phyloP scores from a whole-genome alignment of 2,888 invertebrate species.

The Agriopis leucophaearia region DNA sequence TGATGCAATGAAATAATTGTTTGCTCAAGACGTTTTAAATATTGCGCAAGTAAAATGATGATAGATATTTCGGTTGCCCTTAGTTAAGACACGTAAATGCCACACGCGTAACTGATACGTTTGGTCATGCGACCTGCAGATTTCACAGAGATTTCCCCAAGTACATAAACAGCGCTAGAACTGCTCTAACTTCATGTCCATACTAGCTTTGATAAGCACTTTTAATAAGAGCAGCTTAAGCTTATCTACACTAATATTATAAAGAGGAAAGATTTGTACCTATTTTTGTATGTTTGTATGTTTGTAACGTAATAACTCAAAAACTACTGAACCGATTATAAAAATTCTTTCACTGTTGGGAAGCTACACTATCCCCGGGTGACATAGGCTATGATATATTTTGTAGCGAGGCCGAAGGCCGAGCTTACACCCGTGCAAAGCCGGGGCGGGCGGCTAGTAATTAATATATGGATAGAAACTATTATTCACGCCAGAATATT shows the following conservation, averaged over 20 bases:
- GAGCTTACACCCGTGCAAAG: no score
- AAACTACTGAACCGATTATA: no score
- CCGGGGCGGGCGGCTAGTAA: no score
- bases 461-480: background rate
- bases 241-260: no score
- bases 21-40: background rate
- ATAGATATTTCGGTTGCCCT: background rate
- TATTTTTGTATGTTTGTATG: no score
- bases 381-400: no score
- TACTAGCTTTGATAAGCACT: background rate
- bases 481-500: background rate
- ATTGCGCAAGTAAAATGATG: conserved; percentile 3
- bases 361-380: no score
- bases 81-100: conserved; percentile 1
- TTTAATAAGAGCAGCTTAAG: background rate
- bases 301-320: no score
- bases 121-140: conserved; percentile 3
- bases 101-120: conserved; percentile 4
- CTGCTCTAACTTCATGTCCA: background rate
- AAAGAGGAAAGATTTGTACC: no score
- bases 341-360: no score
- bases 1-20: background rate
- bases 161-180: background rate
- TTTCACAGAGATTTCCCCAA: background rate
- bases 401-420: no score